Evolutionary conservation across 2,797 vertebrate species (phyloP).

Genomic region (Octomys mimax): DNA sequence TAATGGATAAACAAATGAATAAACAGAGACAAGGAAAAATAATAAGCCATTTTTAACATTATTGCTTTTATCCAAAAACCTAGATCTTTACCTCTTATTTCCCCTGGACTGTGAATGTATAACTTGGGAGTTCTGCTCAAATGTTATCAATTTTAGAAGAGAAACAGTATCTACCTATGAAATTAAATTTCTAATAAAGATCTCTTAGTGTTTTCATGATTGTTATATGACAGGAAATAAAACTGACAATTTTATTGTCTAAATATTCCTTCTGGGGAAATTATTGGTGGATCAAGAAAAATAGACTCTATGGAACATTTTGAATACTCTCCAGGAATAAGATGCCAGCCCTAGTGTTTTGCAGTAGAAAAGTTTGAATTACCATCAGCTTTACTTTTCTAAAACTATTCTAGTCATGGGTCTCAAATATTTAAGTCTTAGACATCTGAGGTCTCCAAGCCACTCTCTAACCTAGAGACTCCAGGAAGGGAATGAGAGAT

Average conservation of each 20-base stretch:
- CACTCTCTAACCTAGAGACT: neutral
- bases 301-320: constrained; percentile 28
- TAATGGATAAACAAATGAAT: neutral
- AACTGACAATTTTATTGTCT: neutral
- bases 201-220: constrained; percentile 22
- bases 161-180: constrained; percentile 3
- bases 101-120: constrained; percentile 26
- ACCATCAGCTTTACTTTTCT: constrained; percentile 41
- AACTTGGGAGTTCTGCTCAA: constrained; percentile 30
- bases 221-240: constrained; percentile 31
- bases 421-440: constrained; percentile 49
- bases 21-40: constrained; percentile 31
- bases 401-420: constrained; percentile 54
- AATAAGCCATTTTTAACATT: constrained; percentile 47
- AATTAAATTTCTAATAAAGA: constrained; percentile 62
- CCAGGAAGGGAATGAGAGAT: constrained; percentile 17
- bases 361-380: constrained; percentile 47
- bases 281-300: constrained; percentile 42
- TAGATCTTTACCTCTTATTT: constrained; percentile 24
- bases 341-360: neutral
- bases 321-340: constrained; percentile 36
- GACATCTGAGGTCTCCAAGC: constrained; percentile 41
- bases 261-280: constrained; percentile 29
- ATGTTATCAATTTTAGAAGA: constrained; percentile 45
- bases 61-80: constrained; percentile 48